phyloP scores from a whole-genome alignment of 2,113 vertebrate species.

The Seriola rivoliana region DNA sequence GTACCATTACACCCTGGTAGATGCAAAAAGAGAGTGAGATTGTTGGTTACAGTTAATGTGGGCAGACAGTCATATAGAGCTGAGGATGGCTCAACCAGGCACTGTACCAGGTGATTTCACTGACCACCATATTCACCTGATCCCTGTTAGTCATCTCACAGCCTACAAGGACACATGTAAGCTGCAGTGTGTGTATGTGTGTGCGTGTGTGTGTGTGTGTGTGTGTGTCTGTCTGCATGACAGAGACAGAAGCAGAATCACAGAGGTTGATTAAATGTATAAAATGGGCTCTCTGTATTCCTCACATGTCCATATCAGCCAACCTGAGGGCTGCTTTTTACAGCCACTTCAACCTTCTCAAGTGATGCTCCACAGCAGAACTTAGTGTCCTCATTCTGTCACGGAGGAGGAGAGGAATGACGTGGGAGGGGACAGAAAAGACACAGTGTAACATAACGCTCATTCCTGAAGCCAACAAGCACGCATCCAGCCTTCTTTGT shows the following conservation, averaged over 20 bases:
- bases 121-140: no score
- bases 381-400: constrained; percentile 54
- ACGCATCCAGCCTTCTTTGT: background rate
- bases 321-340: constrained; percentile 10
- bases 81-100: no score
- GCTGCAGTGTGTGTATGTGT: background rate
- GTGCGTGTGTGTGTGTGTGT: background rate
- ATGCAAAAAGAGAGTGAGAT: no score
- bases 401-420: constrained; percentile 11
- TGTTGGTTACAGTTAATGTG: no score
- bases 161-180: background rate
- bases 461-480: background rate
- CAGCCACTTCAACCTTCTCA: constrained; percentile 1
- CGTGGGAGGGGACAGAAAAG: constrained; percentile 7
- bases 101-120: no score
- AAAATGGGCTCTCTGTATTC: constrained; percentile 8
- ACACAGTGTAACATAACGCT: background rate
- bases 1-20: no score
- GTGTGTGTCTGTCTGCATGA: background rate
- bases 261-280: background rate
- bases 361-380: constrained; percentile 18
- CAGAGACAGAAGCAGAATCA: background rate
- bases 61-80: no score
- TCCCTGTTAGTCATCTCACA: no score
- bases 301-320: constrained; percentile 8